phyloP scores from a whole-genome alignment of 2,113 vertebrate genomes.

The Rhinichthys klamathensis region DNA sequence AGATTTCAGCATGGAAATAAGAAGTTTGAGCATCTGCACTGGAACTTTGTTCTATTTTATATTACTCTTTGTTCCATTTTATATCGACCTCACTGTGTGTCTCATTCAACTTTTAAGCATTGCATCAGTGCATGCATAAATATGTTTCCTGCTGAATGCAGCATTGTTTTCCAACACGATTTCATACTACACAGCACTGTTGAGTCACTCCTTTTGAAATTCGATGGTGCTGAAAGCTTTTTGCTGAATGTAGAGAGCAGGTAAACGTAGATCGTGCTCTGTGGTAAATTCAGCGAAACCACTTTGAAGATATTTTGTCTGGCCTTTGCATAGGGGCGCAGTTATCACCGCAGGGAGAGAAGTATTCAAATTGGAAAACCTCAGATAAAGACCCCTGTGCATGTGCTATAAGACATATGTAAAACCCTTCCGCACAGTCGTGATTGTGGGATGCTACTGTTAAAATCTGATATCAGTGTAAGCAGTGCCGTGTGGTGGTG shows the following conservation, averaged over 20 bases:
- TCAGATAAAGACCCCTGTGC: constrained; percentile 53
- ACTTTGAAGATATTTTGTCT: constrained; percentile 37
- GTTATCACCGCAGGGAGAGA: constrained; percentile 49
- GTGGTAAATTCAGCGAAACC: constrained; percentile 13
- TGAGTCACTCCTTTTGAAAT: constrained; percentile 28
- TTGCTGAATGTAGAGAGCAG: not conserved
- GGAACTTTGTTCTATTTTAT: constrained; percentile 30
- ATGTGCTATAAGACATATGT: constrained; percentile 64
- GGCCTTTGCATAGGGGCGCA: constrained; percentile 40
- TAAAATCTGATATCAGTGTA: constrained; percentile 6
- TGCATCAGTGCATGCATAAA: constrained; percentile 7
- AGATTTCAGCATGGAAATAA: constrained; percentile 35
- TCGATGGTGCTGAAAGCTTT: constrained; percentile 1
- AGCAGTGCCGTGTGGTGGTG: not conserved
- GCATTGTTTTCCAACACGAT: constrained; percentile 7
- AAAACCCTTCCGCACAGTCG: constrained; percentile 44
- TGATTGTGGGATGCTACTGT: constrained; percentile 28
- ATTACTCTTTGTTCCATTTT: constrained; percentile 37
- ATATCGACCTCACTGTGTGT: not conserved
- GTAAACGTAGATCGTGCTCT: constrained; percentile 9
- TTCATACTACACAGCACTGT: constrained; percentile 6
- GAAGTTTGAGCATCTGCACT: not conserved
- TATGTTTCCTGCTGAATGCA: constrained; percentile 25
- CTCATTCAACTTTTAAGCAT: constrained; percentile 15
- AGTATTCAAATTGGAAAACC: constrained; percentile 52